These are phyloP conservation scores for Mus spretus DNA, from an alignment of 2,797 vertebrate genomes.

Conservation along the genomic window DNA sequence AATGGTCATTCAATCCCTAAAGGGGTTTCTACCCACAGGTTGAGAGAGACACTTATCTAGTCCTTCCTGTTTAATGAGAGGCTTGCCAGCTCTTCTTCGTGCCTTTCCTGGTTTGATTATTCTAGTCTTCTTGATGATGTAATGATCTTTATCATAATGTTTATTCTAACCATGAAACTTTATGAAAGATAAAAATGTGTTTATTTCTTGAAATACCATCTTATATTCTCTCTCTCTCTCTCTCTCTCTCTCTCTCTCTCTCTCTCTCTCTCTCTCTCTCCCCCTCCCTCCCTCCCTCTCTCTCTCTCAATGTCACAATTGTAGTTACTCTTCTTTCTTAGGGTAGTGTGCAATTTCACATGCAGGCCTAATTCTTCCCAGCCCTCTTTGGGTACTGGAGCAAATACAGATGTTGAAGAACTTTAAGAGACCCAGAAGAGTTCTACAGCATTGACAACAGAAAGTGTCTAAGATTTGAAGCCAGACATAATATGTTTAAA, in stretches of 20 bases:
- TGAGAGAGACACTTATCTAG: not conserved
- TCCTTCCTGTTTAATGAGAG: constrained; percentile 12
- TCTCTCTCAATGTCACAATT: not conserved
- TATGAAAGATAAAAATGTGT: constrained; percentile 8
- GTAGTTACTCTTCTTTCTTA: not conserved
- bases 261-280: too few relatives aligned
- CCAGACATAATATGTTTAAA: not conserved
- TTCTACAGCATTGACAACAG: not conserved
- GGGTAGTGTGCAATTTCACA: not conserved
- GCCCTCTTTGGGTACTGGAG: not conserved
- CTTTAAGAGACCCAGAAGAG: not conserved
- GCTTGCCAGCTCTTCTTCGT: not conserved
- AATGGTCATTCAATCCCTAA: not conserved
- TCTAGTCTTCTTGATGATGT: constrained; percentile 24
- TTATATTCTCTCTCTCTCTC: not conserved
- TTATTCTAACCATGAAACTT: constrained; percentile 55
- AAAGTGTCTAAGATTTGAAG: not conserved
- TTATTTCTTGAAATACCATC: not conserved
- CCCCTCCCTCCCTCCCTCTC: too few relatives aligned
- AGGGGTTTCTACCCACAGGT: not conserved
- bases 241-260: too few relatives aligned
- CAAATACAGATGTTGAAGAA: constrained; percentile 3
- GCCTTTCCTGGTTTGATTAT: not conserved
- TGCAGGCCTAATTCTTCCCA: not conserved
- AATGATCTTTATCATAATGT: not conserved